phyloP scores from a whole-genome alignment of 1,140 invertebrate species.

The Platyura marginata region DNA sequence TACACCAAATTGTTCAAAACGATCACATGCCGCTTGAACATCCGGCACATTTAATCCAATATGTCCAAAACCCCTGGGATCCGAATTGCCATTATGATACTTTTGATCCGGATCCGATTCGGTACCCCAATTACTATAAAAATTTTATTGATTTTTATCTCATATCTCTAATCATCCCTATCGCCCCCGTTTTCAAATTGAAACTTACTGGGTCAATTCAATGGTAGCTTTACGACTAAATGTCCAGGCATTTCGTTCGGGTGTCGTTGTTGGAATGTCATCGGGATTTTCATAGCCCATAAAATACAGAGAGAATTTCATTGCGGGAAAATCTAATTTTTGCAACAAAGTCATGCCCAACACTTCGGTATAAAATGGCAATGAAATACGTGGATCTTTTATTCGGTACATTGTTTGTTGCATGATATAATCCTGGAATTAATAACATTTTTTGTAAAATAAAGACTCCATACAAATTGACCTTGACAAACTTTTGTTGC shows the following conservation, averaged over 20 bases:
- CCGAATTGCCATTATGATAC: conserved; percentile 82
- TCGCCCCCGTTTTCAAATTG: too few species aligned
- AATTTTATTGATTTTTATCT: too few species aligned
- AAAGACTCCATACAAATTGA: too few species aligned
- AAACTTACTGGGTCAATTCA: conserved; percentile 80
- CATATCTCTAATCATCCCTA: too few species aligned
- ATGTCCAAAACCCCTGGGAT: conserved; percentile 82
- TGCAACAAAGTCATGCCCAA: conserved; percentile 79
- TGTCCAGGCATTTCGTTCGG: conserved; percentile 53
- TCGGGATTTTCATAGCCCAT: conserved; percentile 71
- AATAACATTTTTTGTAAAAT: not conserved
- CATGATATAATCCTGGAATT: conserved; percentile 65
- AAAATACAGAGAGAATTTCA: conserved; percentile 86
- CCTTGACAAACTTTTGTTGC: conserved; percentile 37
- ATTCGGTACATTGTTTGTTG: conserved; percentile 95
- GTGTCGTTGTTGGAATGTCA: conserved; percentile 49
- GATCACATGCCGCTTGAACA: conserved; percentile 65
- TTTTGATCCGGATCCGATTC: conserved; percentile 58
- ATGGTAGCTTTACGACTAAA: conserved; percentile 71
- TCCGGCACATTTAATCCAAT: conserved; percentile 81
- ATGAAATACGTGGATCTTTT: conserved; percentile 69
- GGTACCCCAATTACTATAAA: conserved; percentile 81
- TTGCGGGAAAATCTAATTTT: conserved; percentile 73
- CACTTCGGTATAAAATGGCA: conserved; percentile 81
- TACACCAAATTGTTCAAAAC: conserved; percentile 69